These are phyloP conservation scores for Patella depressa DNA, from an alignment of 2,888 invertebrate genomes.

Conservation along the genomic window DNA sequence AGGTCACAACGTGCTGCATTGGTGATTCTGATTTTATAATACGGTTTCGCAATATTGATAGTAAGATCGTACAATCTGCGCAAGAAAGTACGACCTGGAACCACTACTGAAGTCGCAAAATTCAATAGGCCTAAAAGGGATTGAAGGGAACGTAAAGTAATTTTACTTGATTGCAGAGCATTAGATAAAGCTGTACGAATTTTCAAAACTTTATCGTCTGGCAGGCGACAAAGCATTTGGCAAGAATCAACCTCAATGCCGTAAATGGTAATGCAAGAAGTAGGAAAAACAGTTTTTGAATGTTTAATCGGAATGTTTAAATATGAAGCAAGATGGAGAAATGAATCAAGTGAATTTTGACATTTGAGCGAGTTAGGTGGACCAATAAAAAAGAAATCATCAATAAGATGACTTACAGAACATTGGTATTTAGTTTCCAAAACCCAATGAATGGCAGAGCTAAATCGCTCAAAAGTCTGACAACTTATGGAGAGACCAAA, in stretches of 20 bases:
- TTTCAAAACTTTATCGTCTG: not conserved
- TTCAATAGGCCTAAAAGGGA: not conserved
- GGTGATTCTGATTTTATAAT: not conserved
- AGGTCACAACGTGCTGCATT: not conserved
- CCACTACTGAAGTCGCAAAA: not conserved
- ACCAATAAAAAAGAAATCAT: not conserved
- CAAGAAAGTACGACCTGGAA: not conserved
- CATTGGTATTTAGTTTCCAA: not conserved
- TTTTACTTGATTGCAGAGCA: not conserved
- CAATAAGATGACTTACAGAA: conserved; percentile 2
- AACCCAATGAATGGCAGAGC: conserved; percentile 9
- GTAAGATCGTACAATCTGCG: not conserved
- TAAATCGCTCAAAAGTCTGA: not conserved
- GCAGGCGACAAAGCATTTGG: not conserved
- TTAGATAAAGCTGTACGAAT: not conserved
- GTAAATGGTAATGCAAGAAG: not conserved
- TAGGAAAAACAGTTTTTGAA: not conserved
- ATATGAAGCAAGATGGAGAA: not conserved
- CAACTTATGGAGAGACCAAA: not conserved
- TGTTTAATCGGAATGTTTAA: not conserved
- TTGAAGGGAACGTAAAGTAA: not conserved
- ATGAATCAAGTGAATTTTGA: not conserved
- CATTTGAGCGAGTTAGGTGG: not conserved
- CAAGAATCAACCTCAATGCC: conserved; percentile 11
- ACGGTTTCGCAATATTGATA: not conserved